Evolutionary conservation across 2,113 vertebrate species (phyloP).

Genomic region (Climacteris rufus): DNA sequence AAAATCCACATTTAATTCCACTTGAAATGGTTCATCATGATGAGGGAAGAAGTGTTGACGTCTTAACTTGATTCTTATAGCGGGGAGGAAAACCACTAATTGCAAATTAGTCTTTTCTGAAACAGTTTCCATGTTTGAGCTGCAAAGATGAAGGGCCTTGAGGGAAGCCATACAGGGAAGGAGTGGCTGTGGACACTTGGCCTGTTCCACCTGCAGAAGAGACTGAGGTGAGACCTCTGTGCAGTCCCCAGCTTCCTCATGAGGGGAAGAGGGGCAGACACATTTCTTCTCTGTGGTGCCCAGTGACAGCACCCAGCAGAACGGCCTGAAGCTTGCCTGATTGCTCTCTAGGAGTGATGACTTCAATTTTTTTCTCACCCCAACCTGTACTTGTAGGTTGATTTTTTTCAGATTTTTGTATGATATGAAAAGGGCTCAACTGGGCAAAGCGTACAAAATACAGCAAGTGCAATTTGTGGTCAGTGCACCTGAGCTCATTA

Average conservation of each 20-base stretch:
- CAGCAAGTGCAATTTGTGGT: neutral
- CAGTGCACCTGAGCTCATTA: neutral
- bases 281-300: neutral
- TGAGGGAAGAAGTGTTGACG: neutral
- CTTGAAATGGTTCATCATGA: neutral
- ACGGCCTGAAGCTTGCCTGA: neutral
- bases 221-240: neutral
- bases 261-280: neutral
- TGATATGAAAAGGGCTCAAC: neutral
- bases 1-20: neutral
- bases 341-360: neutral
- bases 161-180: neutral
- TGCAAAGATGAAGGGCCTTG: neutral
- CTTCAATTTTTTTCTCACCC: neutral
- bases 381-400: neutral
- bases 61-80: neutral
- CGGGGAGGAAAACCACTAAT: neutral
- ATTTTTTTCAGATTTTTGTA: neutral
- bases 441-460: neutral
- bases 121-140: neutral
- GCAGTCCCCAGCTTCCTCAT: neutral
- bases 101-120: neutral
- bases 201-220: neutral
- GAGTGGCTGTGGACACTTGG: neutral
- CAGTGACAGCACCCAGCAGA: neutral